Conservation (phyloP, 2,113 vertebrate genomes). For the Otis tarda region DNA sequence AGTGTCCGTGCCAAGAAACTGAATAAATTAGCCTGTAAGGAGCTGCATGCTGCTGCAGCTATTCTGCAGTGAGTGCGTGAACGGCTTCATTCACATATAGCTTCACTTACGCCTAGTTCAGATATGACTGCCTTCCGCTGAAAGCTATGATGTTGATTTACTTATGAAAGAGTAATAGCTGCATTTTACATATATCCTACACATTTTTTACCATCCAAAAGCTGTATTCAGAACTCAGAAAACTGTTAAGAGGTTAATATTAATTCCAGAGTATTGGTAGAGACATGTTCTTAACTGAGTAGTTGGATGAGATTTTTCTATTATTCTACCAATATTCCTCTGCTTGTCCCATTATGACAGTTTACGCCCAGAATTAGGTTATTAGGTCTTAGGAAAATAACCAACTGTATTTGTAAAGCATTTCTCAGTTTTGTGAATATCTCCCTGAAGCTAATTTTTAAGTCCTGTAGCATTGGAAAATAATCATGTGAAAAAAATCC, state of each 20-base stretch:
- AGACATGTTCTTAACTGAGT: not conserved
- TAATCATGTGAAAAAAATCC: accelerated
- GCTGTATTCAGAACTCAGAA: not conserved
- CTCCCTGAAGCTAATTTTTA: not conserved
- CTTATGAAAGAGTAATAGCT: not conserved
- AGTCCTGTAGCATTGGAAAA: not conserved
- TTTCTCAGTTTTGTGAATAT: not conserved
- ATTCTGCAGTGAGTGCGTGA: not conserved
- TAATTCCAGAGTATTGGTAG: not conserved
- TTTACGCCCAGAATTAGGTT: not conserved
- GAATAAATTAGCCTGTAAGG: not conserved
- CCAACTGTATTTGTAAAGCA: not conserved
- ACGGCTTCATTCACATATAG: not conserved
- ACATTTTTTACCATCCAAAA: not conserved
- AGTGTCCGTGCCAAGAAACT: accelerated
- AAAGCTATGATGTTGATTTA: not conserved
- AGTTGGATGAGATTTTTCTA: not conserved
- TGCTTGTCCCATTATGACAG: not conserved
- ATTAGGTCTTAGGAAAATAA: not conserved
- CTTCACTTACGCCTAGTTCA: not conserved
- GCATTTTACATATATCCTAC: not conserved
- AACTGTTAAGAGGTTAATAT: not conserved
- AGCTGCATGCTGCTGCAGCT: not conserved
- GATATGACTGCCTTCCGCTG: not conserved
- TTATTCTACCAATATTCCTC: not conserved